Percentiles rank a stretch among this genome's conserved stretches.
phyloP scores from a whole-genome alignment of 2,888 invertebrate species.

The Apamea sordens region DNA sequence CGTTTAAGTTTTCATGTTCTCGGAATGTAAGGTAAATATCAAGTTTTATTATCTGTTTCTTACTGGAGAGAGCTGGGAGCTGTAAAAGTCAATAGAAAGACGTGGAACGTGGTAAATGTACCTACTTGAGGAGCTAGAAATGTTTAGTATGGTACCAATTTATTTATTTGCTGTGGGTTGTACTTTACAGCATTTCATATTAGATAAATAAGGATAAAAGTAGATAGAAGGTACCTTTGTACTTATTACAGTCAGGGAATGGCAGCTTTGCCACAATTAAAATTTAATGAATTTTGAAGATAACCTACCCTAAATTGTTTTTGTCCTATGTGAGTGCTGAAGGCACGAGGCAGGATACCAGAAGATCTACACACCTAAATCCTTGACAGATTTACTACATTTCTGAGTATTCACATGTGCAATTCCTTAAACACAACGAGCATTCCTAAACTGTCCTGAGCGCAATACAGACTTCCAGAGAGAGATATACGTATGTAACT shows the following conservation, averaged over 20 bases:
- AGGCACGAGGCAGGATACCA: not conserved
- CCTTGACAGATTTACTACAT: not conserved
- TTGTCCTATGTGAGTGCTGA: not conserved
- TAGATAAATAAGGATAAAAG: not conserved
- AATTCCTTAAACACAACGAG: slow-evolving; percentile 6
- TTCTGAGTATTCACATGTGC: slow-evolving; percentile 1
- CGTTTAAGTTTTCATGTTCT: slow-evolving; percentile 35
- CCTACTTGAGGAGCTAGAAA: not conserved
- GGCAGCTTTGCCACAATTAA: not conserved
- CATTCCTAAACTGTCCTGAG: not conserved
- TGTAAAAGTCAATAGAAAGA: slow-evolving; percentile 33
- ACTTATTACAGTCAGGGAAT: not conserved
- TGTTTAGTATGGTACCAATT: not conserved
- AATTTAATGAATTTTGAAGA: not conserved
- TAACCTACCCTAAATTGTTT: not conserved
- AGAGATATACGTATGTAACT: not conserved
- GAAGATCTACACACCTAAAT: not conserved
- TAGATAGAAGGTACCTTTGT: not conserved
- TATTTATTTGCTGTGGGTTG: not conserved
- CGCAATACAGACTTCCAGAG: too few relatives aligned
- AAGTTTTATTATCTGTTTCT: slow-evolving; percentile 24
- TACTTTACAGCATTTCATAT: not conserved
- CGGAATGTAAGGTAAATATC: slow-evolving; percentile 18
- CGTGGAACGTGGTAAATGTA: not conserved
- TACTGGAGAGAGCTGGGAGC: not conserved